Evolutionary conservation across 23 tunicate species (phyloP).

Genomic region (Aplidium turbinatum): DNA sequence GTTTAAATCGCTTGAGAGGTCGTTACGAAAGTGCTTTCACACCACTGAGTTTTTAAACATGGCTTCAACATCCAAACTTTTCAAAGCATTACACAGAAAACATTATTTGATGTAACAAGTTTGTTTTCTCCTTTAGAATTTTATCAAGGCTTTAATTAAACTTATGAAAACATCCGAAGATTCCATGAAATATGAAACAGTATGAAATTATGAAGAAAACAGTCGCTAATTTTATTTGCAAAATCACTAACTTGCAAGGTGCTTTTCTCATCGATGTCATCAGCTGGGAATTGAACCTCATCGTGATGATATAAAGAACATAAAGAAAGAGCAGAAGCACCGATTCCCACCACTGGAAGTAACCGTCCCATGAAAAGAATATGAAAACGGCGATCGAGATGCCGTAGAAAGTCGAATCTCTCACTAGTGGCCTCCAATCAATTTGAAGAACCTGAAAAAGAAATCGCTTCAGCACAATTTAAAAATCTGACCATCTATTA

Average conservation of each 20-base stretch:
- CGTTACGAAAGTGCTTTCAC: no score
- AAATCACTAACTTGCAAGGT: no score
- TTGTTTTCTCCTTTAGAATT: no score
- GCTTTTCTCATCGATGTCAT: constrained; percentile 68
- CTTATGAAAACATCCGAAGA: not conserved
- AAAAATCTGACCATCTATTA: no score
- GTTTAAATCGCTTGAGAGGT: no score
- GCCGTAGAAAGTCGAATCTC: constrained; percentile 84
- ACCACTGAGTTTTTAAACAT: no score
- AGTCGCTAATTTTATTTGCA: not conserved
- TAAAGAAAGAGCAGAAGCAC: constrained; percentile 57
- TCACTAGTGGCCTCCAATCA: constrained; percentile 85
- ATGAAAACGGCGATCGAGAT: constrained; percentile 72
- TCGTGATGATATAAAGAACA: constrained; percentile 63
- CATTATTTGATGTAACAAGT: no score
- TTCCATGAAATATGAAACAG: not conserved
- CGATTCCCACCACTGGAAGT: constrained; percentile 80
- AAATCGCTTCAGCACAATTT: no score
- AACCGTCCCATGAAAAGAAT: constrained; percentile 71
- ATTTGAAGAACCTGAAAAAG: constrained; percentile 55
- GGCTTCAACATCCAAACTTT: no score
- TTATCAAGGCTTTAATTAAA: no score
- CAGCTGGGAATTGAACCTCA: constrained; percentile 74
- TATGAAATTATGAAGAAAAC: not conserved
- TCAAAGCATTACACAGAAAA: no score